phyloP scores from a whole-genome alignment of 2,797 vertebrate species.

The Oreortyx pictus region DNA sequence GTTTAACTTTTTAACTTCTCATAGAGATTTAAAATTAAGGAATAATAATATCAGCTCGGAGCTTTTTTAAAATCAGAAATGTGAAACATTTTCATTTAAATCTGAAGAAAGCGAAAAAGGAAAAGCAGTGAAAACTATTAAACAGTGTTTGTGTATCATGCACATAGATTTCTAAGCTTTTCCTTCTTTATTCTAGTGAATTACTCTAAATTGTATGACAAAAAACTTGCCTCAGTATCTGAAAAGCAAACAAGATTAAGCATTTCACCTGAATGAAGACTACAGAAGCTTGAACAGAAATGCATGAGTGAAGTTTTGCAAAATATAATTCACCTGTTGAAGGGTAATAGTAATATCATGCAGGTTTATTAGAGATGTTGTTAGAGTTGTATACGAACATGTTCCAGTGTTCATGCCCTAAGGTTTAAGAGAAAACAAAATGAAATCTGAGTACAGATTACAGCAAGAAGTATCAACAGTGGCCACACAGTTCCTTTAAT shows the following conservation, averaged over 20 bases:
- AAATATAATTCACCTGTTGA: neutral
- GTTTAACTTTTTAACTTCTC: neutral
- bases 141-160: neutral
- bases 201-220: neutral
- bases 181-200: neutral
- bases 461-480: neutral
- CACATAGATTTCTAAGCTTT: neutral
- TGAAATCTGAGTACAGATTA: neutral
- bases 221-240: neutral
- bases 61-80: neutral
- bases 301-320: neutral
- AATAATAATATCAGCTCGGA: neutral
- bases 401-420: neutral
- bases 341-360: neutral
- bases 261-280: neutral
- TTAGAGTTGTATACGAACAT: neutral
- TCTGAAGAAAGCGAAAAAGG: neutral
- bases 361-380: neutral
- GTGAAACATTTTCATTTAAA: neutral
- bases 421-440: neutral
- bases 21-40: neutral
- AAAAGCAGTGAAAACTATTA: neutral
- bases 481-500: neutral
- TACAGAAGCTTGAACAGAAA: neutral
- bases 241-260: neutral